Conservation (phyloP, 2,797 vertebrate genomes). For the Rhodeus uyekii region DNA sequence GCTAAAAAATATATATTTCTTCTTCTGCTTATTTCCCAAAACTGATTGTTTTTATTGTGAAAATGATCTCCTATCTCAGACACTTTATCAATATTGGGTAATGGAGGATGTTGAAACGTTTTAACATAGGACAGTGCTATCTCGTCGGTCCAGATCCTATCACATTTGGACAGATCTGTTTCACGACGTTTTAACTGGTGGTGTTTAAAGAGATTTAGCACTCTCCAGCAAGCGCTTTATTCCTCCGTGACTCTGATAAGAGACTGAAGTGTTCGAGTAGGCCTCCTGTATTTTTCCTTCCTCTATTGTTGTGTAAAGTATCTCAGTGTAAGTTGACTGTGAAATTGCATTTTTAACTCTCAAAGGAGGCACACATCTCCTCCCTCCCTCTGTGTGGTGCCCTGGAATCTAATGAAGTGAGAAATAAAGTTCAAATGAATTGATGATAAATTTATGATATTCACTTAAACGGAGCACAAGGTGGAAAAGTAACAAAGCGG, state of each 20-base stretch:
- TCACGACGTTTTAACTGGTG: constrained; percentile 5
- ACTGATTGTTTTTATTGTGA: constrained; percentile 13
- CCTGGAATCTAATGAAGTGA: constrained; percentile 78
- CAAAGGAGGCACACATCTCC: constrained; percentile 61
- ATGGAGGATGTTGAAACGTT: constrained; percentile 20
- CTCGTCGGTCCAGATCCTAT: constrained; percentile 32
- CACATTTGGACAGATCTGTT: constrained; percentile 10
- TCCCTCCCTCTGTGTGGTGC: constrained; percentile 57
- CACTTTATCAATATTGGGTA: background rate
- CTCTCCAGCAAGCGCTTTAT: constrained; percentile 42
- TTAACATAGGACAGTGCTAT: constrained; percentile 28
- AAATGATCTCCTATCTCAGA: background rate
- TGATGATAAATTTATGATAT: constrained; percentile 72
- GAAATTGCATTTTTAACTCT: constrained; percentile 80
- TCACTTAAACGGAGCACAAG: constrained; percentile 57
- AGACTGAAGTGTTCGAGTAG: constrained; percentile 64
- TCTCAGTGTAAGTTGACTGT: constrained; percentile 80
- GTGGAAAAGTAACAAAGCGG: constrained; percentile 59
- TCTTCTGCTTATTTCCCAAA: constrained; percentile 1
- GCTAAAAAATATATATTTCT: background rate
- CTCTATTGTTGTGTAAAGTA: constrained; percentile 75
- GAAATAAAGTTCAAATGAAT: constrained; percentile 79
- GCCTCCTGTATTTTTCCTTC: constrained; percentile 64
- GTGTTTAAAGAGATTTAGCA: constrained; percentile 46
- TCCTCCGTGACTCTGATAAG: constrained; percentile 52